Percentiles rank a stretch among this genome's conserved stretches.
Conservation (phyloP, 1,140 invertebrate genomes). For the Solen grandis region DNA sequence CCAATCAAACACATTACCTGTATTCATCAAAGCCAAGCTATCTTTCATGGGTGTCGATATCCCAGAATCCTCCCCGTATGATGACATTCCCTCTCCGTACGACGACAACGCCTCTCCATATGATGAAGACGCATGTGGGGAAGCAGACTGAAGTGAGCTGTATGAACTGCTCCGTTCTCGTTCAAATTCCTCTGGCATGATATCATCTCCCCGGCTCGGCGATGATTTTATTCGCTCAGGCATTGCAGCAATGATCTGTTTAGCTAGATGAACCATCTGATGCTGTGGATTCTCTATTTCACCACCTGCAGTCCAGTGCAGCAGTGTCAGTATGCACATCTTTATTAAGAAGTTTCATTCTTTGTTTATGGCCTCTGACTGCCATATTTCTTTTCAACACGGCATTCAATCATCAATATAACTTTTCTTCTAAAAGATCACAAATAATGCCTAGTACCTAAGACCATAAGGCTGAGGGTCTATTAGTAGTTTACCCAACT, state of each 20-base stretch:
- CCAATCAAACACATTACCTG: conserved; percentile 69
- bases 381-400: no score
- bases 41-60: conserved; percentile 80
- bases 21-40: conserved; percentile 79
- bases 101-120: conserved; percentile 70
- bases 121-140: conserved; percentile 71
- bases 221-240: conserved; percentile 93
- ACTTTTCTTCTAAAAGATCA: no score
- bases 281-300: conserved; percentile 90
- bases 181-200: conserved; percentile 50
- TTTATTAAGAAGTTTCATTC: no score
- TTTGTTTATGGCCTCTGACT: no score
- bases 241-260: conserved; percentile 98
- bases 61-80: conserved; percentile 78
- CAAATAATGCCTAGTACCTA: no score
- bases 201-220: conserved; percentile 71
- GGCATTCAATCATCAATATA: no score
- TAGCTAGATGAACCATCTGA: conserved; percentile 92
- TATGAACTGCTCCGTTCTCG: conserved; percentile 76
- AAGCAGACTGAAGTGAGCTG: conserved; percentile 75
- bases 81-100: conserved; percentile 72
- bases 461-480: no score
- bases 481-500: no score
- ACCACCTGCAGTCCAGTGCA: conserved; percentile 4
- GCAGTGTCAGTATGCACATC: no score